Evolutionary conservation across 2,113 vertebrate species (phyloP).

Genomic region (Ceratotherium simum): DNA sequence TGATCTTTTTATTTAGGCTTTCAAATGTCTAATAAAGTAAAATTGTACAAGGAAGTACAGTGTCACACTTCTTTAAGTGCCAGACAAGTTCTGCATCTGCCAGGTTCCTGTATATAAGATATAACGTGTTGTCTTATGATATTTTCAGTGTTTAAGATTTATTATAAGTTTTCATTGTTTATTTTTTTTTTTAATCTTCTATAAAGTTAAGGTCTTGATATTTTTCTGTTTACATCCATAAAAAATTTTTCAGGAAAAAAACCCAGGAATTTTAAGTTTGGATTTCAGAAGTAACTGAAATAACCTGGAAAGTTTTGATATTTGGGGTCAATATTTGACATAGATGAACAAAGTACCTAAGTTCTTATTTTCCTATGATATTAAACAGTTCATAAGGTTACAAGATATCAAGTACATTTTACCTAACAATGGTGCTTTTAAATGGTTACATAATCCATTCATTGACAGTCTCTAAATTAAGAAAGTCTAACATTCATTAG

Average conservation of each 20-base stretch:
- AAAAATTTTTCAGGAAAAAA: background rate
- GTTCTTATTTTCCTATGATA: background rate
- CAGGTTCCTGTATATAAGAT: background rate
- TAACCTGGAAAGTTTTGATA: background rate
- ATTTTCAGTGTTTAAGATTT: background rate
- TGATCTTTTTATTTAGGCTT: background rate
- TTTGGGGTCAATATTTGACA: background rate
- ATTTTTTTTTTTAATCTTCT: background rate
- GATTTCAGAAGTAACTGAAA: conserved; percentile 43
- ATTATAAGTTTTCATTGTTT: background rate
- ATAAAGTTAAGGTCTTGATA: background rate
- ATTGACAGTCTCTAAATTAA: conserved; percentile 19
- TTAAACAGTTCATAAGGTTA: background rate
- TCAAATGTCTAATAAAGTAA: background rate
- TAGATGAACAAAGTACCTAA: background rate
- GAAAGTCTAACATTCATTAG: background rate
- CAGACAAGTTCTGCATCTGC: background rate
- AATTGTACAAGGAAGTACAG: background rate
- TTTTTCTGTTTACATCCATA: background rate
- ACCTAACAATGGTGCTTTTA: conserved; percentile 12
- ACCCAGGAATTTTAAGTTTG: background rate
- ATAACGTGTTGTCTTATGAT: background rate
- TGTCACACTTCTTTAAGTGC: background rate
- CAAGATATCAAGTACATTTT: background rate
- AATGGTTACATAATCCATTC: background rate